Evolutionary conservation across 2,113 vertebrate genomes (phyloP).

Genomic region (Anthoscopus minutus): DNA sequence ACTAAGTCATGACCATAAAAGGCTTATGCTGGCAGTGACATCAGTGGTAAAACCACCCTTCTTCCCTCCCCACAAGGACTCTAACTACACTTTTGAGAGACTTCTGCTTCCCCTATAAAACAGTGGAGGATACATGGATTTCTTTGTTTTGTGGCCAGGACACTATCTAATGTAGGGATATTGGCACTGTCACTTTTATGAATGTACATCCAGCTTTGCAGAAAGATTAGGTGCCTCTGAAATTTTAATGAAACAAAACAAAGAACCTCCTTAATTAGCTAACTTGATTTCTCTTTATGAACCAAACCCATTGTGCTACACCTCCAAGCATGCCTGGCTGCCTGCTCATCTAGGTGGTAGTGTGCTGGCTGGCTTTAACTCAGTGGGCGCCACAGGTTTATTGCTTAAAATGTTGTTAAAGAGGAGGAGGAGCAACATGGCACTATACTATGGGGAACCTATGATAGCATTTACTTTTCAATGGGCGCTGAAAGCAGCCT

Average conservation of each 20-base stretch:
- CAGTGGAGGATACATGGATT: not conserved
- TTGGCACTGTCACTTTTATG: not conserved
- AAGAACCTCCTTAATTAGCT: not conserved
- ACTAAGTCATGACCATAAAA: slow-evolving; percentile 73
- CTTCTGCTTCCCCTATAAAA: slow-evolving; percentile 51
- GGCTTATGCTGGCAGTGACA: slow-evolving; percentile 62
- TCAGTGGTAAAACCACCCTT: not conserved
- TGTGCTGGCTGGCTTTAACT: not conserved
- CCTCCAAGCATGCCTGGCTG: not conserved
- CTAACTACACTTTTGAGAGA: slow-evolving; percentile 23
- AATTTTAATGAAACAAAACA: not conserved
- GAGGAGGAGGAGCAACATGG: not conserved
- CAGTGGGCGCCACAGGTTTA: not conserved
- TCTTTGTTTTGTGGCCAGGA: slow-evolving; percentile 6
- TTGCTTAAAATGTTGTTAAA: not conserved
- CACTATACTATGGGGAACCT: not conserved
- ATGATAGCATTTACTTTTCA: not conserved
- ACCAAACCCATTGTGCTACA: not conserved
- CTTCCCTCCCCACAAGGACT: not conserved
- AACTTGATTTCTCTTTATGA: not conserved
- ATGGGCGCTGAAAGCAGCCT: not conserved
- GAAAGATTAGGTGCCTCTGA: not conserved
- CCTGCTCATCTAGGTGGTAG: not conserved
- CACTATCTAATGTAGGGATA: not conserved
- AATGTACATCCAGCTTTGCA: not conserved